Evolutionary conservation across 2,888 invertebrate genomes (phyloP), one percentile per base, ranked within the genome.

Genomic region (Plagiodera versicolora): DNA sequence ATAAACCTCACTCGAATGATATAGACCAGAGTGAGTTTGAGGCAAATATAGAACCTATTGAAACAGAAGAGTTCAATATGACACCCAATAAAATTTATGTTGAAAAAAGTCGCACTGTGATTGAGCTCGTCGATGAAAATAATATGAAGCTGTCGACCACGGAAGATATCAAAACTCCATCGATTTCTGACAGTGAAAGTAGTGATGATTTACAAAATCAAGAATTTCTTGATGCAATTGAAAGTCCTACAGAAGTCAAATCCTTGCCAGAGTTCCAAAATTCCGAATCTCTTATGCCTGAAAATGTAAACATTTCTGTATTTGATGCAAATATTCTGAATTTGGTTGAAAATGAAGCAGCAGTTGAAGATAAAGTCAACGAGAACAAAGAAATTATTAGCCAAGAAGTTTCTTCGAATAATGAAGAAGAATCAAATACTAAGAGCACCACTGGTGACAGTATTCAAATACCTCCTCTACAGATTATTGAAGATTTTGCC

Each of bases 91-190:
- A 76, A 72, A 67, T 75, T 51, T 75, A 77, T 35, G 75, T 79
- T 17, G 79, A 79, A 67, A 80, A 79, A 69, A 80, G 79, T 65
- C 78, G 78, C 64, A 79, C 79, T 1, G 79, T 79, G 1, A 79
- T 79, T 46, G 77, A 79, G 66, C 75, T 79, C 16, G 68, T 74
- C 9, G 76, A 78, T 60, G 68, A 68, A 44, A 66, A 68, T 53
- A 67, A 67, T 32, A 60, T 69, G 56, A 49, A 66, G 44, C 66
- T 62, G 1, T 47, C 20, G 30, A 45, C 64, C 20, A 65, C 66
- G 45, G 57, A 63, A 30, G 53, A 60, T 17, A 35, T 54, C 19
- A 54, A 50, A 44, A 60, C 54, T 45, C 54, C 61, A 19, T 60
- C 65, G 8, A 63, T 69, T 20, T 69, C 70, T 39, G 70, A 70